phyloP scores from a whole-genome alignment of 2,888 invertebrate genomes.

The Calliphora vomitoria region DNA sequence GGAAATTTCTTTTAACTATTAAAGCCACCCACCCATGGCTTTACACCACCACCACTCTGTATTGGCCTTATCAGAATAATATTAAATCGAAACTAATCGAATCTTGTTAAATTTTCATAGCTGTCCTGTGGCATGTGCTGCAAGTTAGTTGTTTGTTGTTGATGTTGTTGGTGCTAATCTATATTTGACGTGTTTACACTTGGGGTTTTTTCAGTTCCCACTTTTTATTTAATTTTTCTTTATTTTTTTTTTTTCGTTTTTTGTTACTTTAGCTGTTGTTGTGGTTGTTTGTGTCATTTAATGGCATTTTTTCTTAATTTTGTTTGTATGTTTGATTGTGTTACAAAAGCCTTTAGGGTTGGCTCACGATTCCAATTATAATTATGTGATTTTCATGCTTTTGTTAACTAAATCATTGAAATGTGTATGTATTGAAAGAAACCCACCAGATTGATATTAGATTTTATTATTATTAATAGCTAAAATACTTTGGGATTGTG shows the following conservation, averaged over 20 bases:
- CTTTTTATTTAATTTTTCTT: constrained; percentile 29
- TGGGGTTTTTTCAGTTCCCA: constrained; percentile 59
- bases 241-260: constrained; percentile 21
- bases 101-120: constrained; percentile 72
- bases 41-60: not conserved
- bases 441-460: constrained; percentile 54
- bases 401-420: constrained; percentile 71
- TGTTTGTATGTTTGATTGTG: constrained; percentile 42
- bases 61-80: constrained; percentile 38
- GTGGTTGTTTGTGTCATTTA: constrained; percentile 66
- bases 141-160: constrained; percentile 58
- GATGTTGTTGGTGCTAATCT: constrained; percentile 69
- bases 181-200: constrained; percentile 74
- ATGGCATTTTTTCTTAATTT: constrained; percentile 51
- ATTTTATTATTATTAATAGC: constrained; percentile 55
- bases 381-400: constrained; percentile 74
- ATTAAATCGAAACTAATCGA: constrained; percentile 74
- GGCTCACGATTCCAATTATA: constrained; percentile 73
- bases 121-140: constrained; percentile 69
- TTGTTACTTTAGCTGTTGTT: constrained; percentile 30
- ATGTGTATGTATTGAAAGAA: constrained; percentile 51
- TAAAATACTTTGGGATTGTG: not conserved
- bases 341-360: constrained; percentile 68
- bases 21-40: not conserved
- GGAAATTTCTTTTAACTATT: constrained; percentile 5